A percentile compares a stretch with the other conserved stretches of the same genome.
Evolutionary conservation across 2,888 invertebrate genomes (phyloP).

Genomic region (Gortyna flavago): DNA sequence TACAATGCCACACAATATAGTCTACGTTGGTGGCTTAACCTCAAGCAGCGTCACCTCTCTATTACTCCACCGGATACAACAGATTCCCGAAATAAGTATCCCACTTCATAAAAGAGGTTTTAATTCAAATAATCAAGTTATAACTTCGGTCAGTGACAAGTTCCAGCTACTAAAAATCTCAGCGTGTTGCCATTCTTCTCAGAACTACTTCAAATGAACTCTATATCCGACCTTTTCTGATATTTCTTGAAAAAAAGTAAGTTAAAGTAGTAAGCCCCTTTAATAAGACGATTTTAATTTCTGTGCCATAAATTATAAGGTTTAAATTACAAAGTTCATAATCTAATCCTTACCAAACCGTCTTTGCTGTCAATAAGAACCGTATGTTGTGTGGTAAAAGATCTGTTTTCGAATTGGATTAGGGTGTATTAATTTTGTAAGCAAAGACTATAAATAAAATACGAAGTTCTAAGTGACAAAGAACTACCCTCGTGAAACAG

Average conservation of each 20-base stretch:
- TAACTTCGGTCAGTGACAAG: conserved; percentile 58
- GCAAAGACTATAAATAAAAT: conserved; percentile 66
- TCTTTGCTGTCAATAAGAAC: conserved; percentile 18
- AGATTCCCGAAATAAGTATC: conserved; percentile 38
- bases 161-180: conserved; percentile 59
- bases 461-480: conserved; percentile 75
- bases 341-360: conserved; percentile 47
- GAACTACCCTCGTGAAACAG: conserved; percentile 84
- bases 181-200: conserved; percentile 61
- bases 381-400: conserved; percentile 1
- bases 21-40: conserved; percentile 14
- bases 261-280: conserved; percentile 25
- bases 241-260: conserved; percentile 45
- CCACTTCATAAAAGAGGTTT: conserved; percentile 44
- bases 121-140: conserved; percentile 64
- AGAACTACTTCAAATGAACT: conserved; percentile 60
- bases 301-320: conserved; percentile 64
- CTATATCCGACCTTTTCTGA: conserved; percentile 58
- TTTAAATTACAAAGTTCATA: conserved; percentile 63
- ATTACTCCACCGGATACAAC: conserved; percentile 20
- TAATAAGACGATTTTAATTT: conserved; percentile 60
- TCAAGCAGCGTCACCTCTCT: background rate
- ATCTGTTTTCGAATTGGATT: conserved; percentile 33
- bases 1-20: background rate
- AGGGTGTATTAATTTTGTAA: conserved; percentile 34